Base-by-base conservation (phyloP, 2,113 vertebrate species). In the Zingel zingel region DNA sequence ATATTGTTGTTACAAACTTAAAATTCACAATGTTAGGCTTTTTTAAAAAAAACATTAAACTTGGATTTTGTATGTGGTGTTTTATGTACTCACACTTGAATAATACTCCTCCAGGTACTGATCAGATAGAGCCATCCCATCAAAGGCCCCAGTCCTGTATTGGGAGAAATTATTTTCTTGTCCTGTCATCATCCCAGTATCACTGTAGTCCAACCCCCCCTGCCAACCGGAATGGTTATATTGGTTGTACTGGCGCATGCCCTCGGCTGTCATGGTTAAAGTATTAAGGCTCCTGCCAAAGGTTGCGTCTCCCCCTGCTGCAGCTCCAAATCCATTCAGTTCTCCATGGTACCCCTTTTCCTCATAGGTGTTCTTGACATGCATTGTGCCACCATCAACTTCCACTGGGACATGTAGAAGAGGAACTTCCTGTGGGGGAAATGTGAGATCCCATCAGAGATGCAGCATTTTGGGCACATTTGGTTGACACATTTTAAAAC, bases 91-190 rank as follows among this genome's bases (percentile, higher is more conserved):
- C 58, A 96, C 95, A 71, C 69, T 85, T 45, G 47, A 47, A 77
- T 94, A 95, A 85, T 95, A 96, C 11, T 89, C 73, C 23, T 25
- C 61, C 58, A 96, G 76, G 83, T 87, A 95, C 0, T 74, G 53
- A 0, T 93, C 79, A 18, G 95, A 77, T 1, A 96, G 69, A n/a
- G 94, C 93, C 39, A 95, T 90, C 19, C 79, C 88, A 19, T 90
- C 79, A 25, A 80, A 91, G 9, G 8, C 33, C 1, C 65, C 71
- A 21, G 6, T 15, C 13, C 30, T 27, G 23, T 83, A 73, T 9
- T 53, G 48, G 54, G 71, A 73, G 53, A 50, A 53, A 23, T 10
- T 7, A 12, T 84, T 63, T 11, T 75, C 58, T 43, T 87, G 66
- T 54, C 82, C 86, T 0, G 21, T 39, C 23, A 69, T 80, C 16